Percentiles rank a stretch among this genome's conserved stretches.
Evolutionary conservation across 2,797 vertebrate genomes (phyloP).

Genomic region (Acanthornis magna): DNA sequence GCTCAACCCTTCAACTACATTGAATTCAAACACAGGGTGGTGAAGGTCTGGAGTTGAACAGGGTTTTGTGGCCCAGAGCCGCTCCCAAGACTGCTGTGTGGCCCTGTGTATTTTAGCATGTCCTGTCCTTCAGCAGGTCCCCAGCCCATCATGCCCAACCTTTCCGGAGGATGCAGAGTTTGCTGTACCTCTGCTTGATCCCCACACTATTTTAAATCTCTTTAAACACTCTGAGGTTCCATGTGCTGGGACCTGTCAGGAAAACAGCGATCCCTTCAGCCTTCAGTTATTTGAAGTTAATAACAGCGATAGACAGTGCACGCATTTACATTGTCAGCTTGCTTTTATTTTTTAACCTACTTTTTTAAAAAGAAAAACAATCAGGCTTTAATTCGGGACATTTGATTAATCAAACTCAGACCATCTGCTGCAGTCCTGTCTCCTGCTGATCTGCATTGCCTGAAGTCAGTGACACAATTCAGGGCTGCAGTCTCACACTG

Average conservation of each 20-base stretch:
- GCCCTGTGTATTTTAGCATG: neutral
- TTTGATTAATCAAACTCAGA: constrained; percentile 66
- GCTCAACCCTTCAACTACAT: neutral
- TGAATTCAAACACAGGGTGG: neutral
- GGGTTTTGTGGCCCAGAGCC: neutral
- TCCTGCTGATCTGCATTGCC: constrained; percentile 62
- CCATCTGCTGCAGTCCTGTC: constrained; percentile 62
- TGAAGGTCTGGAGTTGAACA: neutral
- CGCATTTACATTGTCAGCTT: constrained; percentile 16
- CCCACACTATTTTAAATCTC: neutral
- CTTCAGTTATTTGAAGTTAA: neutral
- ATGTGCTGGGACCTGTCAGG: neutral
- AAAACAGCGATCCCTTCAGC: neutral
- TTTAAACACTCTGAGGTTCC: neutral
- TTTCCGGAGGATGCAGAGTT: neutral
- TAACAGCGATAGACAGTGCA: neutral
- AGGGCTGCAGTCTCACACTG: constrained; percentile 54
- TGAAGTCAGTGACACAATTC: constrained; percentile 38
- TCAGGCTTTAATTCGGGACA: constrained; percentile 52
- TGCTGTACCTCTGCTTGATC: neutral
- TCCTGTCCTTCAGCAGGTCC: neutral
- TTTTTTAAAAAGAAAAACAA: neutral
- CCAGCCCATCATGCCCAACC: neutral
- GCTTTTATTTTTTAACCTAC: constrained; percentile 20
- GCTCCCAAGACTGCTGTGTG: neutral